Evolutionary conservation across 2,888 invertebrate species (phyloP).

Genomic region (Eupithecia subfuscata): DNA sequence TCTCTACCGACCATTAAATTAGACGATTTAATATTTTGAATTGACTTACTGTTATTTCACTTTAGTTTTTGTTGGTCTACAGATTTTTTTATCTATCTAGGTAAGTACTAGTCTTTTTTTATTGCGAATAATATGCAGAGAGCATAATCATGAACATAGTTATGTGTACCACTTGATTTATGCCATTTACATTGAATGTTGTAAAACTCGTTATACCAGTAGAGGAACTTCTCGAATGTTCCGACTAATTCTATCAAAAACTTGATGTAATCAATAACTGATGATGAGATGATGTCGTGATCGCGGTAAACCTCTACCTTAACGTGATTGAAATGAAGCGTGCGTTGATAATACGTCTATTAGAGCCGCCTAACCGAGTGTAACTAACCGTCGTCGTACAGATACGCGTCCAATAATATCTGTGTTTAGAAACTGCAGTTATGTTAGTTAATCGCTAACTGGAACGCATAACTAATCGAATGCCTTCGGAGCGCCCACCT

Average conservation of each 20-base stretch:
- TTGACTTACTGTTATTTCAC: not conserved
- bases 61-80: not conserved
- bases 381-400: conserved; percentile 1
- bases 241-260: not conserved
- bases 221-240: not conserved
- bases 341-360: not conserved
- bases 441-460: conserved; percentile 45
- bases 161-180: not conserved
- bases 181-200: conserved; percentile 3
- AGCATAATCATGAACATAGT: not conserved
- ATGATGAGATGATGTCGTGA: not conserved
- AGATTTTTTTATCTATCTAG: not conserved
- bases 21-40: not conserved
- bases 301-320: not conserved
- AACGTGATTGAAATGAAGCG: not conserved
- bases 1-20: not conserved
- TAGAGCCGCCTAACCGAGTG: conserved; percentile 12
- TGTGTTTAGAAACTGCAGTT: conserved; percentile 45
- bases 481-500: conserved; percentile 33
- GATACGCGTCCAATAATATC: conserved; percentile 25
- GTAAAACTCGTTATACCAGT: not conserved
- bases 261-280: not conserved
- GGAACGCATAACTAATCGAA: conserved; percentile 49
- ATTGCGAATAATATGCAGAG: not conserved
- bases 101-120: not conserved